Conservation (phyloP, 2,113 vertebrate genomes). For the Bufo gargarizans region DNA sequence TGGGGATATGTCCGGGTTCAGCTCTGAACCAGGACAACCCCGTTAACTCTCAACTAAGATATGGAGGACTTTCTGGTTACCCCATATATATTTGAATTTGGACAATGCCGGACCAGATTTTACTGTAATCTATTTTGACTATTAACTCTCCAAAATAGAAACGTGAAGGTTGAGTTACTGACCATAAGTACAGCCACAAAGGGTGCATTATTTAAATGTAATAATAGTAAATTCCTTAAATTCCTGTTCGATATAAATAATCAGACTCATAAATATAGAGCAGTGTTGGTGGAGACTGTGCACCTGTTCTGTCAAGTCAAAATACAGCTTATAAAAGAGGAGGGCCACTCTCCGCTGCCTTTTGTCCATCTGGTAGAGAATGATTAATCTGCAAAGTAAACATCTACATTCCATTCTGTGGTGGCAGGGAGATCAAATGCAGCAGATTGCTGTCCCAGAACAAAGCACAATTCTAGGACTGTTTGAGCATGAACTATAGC, state of each 20-base stretch:
- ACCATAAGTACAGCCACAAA: neutral
- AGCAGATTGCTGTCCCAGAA: conserved; percentile 18
- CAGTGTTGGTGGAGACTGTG: neutral
- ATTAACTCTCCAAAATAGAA: neutral
- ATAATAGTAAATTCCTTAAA: neutral
- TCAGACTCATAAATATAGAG: neutral
- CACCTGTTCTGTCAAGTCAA: conserved; percentile 25
- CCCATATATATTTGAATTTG: too few relatives aligned
- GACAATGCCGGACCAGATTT: neutral
- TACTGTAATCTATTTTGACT: neutral
- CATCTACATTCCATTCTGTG: conserved; percentile 23
- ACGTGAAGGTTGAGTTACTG: neutral
- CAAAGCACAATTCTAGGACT: conserved; percentile 19
- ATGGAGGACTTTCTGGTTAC: too few relatives aligned
- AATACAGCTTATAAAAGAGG: neutral
- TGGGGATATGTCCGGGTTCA: too few relatives aligned
- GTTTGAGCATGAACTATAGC: neutral
- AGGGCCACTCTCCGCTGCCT: neutral
- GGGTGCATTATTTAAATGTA: neutral
- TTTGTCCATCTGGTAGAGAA: conserved; percentile 11
- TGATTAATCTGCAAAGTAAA: conserved; percentile 40
- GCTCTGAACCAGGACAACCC: too few relatives aligned
- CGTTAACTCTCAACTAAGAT: too few relatives aligned
- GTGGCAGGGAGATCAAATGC: conserved; percentile 4
- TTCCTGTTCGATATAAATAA: neutral